Evolutionary conservation across 2,797 vertebrate genomes (phyloP).

Genomic region (Poeciliopsis presidionis): DNA sequence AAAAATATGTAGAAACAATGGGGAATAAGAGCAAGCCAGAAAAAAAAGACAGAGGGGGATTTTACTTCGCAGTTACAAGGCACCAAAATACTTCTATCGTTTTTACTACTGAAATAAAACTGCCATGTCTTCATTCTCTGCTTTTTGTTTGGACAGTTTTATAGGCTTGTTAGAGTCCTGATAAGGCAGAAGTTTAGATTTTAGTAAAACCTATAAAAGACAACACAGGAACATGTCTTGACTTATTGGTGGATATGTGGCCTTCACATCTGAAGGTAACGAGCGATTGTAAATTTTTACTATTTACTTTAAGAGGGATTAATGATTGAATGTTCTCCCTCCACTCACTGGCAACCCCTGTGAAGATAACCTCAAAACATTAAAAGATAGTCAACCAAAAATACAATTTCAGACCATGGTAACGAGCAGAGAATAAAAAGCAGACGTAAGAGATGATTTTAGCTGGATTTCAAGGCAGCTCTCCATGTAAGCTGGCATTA

Average conservation of each 20-base stretch:
- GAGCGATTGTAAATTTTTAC: neutral
- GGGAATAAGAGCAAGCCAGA: neutral
- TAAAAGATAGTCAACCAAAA: neutral
- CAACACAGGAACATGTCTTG: neutral
- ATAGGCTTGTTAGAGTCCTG: neutral
- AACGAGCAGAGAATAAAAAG: neutral
- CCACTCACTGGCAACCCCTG: neutral
- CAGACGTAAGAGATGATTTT: neutral
- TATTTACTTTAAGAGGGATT: neutral
- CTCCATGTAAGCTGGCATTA: neutral
- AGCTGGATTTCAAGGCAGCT: neutral
- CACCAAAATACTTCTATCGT: too few relatives aligned
- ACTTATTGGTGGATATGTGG: neutral
- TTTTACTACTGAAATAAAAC: too few relatives aligned
- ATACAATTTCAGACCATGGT: neutral
- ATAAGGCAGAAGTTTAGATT: neutral
- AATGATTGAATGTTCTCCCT: neutral
- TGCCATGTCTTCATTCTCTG: neutral
- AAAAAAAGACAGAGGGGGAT: neutral
- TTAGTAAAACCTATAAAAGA: neutral
- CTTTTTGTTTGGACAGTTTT: neutral
- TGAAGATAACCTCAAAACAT: neutral
- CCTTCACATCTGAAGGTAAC: neutral
- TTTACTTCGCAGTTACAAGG: too few relatives aligned
- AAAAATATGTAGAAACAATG: neutral